Percentiles rank a stretch among this genome's conserved stretches.
Conservation (phyloP, 2,797 vertebrate species). For the Manis crassicaudata region DNA sequence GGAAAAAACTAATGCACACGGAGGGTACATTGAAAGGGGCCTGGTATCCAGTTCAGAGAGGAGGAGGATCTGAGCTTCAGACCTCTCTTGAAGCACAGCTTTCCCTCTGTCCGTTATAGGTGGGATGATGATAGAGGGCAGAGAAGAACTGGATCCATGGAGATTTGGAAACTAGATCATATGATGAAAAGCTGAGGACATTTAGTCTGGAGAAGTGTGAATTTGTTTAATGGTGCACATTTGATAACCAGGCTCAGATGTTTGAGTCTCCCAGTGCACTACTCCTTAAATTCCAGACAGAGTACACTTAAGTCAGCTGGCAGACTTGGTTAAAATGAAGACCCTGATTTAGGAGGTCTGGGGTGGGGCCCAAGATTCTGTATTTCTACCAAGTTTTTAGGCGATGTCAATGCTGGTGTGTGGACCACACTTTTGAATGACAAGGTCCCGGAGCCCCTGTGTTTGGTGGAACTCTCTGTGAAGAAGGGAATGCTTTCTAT, state of each 20-base stretch:
- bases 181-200: neutral
- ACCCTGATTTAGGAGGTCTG: neutral
- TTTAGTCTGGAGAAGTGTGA: neutral
- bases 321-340: neutral
- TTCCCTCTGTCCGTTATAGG: neutral
- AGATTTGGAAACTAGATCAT: slow-evolving; percentile 14
- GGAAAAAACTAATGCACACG: neutral
- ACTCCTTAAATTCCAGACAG: neutral
- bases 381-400: neutral
- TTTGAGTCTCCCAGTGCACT: neutral
- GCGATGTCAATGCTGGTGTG: neutral
- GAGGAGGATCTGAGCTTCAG: neutral
- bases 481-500: neutral
- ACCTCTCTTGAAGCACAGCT: neutral
- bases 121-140: neutral
- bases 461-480: neutral
- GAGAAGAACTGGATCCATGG: neutral
- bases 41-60: neutral
- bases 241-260: neutral
- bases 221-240: neutral
- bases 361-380: neutral
- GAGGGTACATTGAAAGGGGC: neutral
- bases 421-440: neutral
- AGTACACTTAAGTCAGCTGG: neutral
- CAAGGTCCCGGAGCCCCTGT: neutral